Percentiles rank a stretch among this genome's conserved stretches.
Evolutionary conservation across 2,113 vertebrate genomes (phyloP).

Genomic region (Lagenorhynchus albirostris): DNA sequence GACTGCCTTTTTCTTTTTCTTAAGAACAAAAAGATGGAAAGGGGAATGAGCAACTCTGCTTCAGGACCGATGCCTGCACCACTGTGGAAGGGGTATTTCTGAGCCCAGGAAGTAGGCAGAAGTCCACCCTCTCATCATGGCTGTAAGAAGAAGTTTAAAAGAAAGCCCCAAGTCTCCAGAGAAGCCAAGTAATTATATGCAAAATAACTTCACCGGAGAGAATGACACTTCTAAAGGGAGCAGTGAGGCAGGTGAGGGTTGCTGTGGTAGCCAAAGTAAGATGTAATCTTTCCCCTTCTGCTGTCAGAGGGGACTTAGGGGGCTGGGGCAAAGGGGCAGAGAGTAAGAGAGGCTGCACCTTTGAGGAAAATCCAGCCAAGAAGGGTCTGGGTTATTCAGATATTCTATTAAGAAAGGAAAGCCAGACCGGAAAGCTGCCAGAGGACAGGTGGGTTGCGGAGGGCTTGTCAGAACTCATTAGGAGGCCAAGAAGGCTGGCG

Average conservation of each 20-base stretch:
- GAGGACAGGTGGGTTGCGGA: rapidly evolving
- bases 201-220: constrained; percentile 46
- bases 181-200: not conserved
- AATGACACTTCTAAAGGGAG: constrained; percentile 33
- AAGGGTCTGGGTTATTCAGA: not conserved
- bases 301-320: not conserved
- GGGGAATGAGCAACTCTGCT: not conserved
- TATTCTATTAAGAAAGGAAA: not conserved
- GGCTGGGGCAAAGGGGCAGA: not conserved
- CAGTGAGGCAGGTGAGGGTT: constrained; percentile 30
- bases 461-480: not conserved
- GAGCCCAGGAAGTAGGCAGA: not conserved
- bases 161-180: not conserved
- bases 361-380: not conserved
- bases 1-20: not conserved
- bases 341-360: not conserved
- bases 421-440: not conserved
- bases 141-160: not conserved
- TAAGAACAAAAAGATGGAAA: not conserved
- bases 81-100: not conserved
- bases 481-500: not conserved
- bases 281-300: constrained; percentile 23
- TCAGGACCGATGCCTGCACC: not conserved
- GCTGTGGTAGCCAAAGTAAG: constrained; percentile 47
- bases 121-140: not conserved